Evolutionary conservation across 2,113 vertebrate species (phyloP).

Genomic region (Perccottus glenii): DNA sequence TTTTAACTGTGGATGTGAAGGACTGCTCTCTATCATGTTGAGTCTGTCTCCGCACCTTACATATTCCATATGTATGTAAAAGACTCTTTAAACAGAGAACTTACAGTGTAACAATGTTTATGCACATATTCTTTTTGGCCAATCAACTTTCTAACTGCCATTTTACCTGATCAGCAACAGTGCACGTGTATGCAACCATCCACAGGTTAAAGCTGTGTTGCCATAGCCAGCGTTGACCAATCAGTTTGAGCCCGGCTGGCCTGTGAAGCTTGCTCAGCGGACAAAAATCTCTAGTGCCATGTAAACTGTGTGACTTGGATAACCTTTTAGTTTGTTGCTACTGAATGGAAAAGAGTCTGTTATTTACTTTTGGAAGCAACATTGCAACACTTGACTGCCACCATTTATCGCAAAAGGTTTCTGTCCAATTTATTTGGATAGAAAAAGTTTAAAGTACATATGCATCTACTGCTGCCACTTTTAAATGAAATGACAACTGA

Average conservation of each 20-base stretch:
- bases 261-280: slow-evolving; percentile 33
- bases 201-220: slow-evolving; percentile 41
- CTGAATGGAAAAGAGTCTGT: slow-evolving; percentile 29
- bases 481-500: slow-evolving; percentile 51
- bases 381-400: slow-evolving; percentile 26
- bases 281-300: slow-evolving; percentile 63
- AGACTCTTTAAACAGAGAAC: neutral
- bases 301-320: slow-evolving; percentile 43
- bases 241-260: slow-evolving; percentile 36
- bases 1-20: slow-evolving; percentile 17
- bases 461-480: slow-evolving; percentile 46
- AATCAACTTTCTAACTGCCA: slow-evolving; percentile 42
- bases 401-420: slow-evolving; percentile 20
- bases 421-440: slow-evolving; percentile 29
- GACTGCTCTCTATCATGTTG: slow-evolving; percentile 19
- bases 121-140: slow-evolving; percentile 23
- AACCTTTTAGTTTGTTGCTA: slow-evolving; percentile 41
- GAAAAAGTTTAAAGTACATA: slow-evolving; percentile 16
- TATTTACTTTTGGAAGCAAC: slow-evolving; percentile 32
- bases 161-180: slow-evolving; percentile 6
- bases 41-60: neutral
- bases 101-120: slow-evolving; percentile 3
- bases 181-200: slow-evolving; percentile 7
- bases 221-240: slow-evolving; percentile 46
- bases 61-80: neutral